Evolutionary conservation across 1,140 invertebrate genomes (phyloP).

Genomic region (Hyles vespertilio): DNA sequence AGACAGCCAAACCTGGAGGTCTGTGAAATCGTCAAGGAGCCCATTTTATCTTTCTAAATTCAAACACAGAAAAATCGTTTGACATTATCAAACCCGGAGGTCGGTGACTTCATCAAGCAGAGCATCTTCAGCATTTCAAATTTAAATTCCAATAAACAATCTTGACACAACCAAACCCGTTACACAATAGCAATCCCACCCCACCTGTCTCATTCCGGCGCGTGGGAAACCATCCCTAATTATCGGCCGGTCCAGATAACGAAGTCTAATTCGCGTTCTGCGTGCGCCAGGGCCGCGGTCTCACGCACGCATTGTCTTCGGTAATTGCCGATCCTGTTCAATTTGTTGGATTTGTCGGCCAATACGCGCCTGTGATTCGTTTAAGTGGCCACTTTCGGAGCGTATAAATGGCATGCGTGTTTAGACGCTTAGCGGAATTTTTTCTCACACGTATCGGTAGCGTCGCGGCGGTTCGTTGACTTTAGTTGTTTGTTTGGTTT

Average conservation of each 20-base stretch:
- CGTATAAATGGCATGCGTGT: constrained; percentile 52
- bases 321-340: constrained; percentile 73
- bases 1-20: too few relatives aligned
- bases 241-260: constrained; percentile 59
- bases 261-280: constrained; percentile 68
- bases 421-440: constrained; percentile 1
- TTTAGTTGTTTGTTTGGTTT: background rate
- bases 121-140: too few relatives aligned
- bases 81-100: too few relatives aligned
- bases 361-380: constrained; percentile 66
- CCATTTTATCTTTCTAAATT: too few relatives aligned
- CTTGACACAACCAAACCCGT: too few relatives aligned
- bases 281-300: constrained; percentile 58
- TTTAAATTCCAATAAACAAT: too few relatives aligned
- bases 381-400: constrained; percentile 68
- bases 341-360: constrained; percentile 68
- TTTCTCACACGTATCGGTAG: background rate
- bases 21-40: too few relatives aligned
- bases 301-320: constrained; percentile 74
- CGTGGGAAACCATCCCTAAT: constrained; percentile 67
- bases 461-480: background rate
- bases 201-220: constrained; percentile 7
- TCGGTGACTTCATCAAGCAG: too few relatives aligned
- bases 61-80: too few relatives aligned
- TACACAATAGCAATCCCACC: background rate